Base-by-base conservation (phyloP, 1,140 invertebrate genomes). In the Diachasma alloeum region DNA sequence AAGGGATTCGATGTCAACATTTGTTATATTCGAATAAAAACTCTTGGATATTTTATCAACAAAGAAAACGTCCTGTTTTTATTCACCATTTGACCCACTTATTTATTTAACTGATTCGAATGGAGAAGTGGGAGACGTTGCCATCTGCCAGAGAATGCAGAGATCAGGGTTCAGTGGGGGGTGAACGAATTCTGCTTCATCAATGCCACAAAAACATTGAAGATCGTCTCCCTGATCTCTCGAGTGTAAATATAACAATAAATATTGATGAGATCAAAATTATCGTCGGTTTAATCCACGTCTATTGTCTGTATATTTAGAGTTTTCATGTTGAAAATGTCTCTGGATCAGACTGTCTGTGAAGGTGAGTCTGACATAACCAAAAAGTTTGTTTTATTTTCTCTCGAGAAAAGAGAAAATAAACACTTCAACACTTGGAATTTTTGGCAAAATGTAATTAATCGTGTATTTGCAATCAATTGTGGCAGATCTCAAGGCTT, bases 401-500 rank as follows among this genome's bases (percentile, higher is more conserved):
- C 44, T 19, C 63, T n/a, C n/a, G 72, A 59, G 44, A 68, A n/a
- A n/a, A 15, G 44, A 48, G 75, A 80, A 77, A 44, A 63, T 80
- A 82, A 79, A 39, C 19, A 19, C 73, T 19, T 39, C 36, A 56
- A 42, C 24, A 13, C 26, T 5, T 39, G 15, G 0, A 10, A 4
- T 31, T 0, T 15, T 9, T 67, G 0, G 11, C 0, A 59, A 19
- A 1, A 37, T 39, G 42, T 10, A 67, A 70, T 44, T 66, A 39
- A 17, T 59, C 78, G 80, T 79, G 13, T 74, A n/a, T 63, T 44
- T 63, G 63, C 36, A 73, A 77, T 74, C 63, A 26, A 87, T 85
- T 86, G 83, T 93, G 94, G 84, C 90, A 98, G 97, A 99, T 93
- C 91, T 99, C 79, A 99, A 98, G 90, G 97, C 97, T 39, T 99